A percentile compares a stretch with the other conserved stretches of the same genome.
phyloP scores from a whole-genome alignment of 2,797 vertebrate species.

The Mus minutoides region DNA sequence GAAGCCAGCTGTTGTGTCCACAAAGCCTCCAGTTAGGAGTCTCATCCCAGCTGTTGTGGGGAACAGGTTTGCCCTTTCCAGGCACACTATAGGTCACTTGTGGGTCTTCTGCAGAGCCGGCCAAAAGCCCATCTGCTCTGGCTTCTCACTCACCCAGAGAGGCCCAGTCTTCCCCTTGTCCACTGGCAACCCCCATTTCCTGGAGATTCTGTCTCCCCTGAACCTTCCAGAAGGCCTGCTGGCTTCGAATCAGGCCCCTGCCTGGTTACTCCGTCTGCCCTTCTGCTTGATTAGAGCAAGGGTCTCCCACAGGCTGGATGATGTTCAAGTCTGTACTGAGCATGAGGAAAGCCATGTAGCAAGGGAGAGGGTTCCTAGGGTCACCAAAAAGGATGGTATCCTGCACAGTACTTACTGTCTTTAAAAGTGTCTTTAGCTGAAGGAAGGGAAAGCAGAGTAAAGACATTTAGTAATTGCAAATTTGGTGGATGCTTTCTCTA shows the following conservation, averaged over 20 bases:
- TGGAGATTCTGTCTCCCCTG: neutral
- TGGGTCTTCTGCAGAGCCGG: constrained; percentile 1
- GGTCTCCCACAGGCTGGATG: neutral
- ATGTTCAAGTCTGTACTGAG: neutral
- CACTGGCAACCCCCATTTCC: neutral
- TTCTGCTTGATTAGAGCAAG: constrained; percentile 36
- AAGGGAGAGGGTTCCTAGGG: neutral
- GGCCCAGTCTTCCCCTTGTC: neutral
- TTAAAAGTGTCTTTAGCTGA: neutral
- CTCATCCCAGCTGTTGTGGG: constrained; percentile 62
- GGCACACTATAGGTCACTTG: constrained; percentile 15
- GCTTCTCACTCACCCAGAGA: constrained; percentile 58
- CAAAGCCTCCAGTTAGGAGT: constrained; percentile 55
- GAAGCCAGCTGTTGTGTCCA: constrained; percentile 69
- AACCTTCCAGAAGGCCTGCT: constrained; percentile 67
- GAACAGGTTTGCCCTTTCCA: constrained; percentile 70
- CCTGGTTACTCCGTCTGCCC: constrained; percentile 25
- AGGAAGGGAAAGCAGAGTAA: neutral
- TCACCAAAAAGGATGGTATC: neutral
- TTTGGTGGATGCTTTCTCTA: neutral
- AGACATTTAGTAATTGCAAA: neutral
- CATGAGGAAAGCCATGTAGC: neutral
- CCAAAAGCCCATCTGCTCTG: constrained; percentile 64
- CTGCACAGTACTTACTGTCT: neutral
- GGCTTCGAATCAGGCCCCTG: constrained; percentile 24